Evolutionary conservation across 2,888 invertebrate genomes (phyloP).

Genomic region (Cotesia congregata): DNA sequence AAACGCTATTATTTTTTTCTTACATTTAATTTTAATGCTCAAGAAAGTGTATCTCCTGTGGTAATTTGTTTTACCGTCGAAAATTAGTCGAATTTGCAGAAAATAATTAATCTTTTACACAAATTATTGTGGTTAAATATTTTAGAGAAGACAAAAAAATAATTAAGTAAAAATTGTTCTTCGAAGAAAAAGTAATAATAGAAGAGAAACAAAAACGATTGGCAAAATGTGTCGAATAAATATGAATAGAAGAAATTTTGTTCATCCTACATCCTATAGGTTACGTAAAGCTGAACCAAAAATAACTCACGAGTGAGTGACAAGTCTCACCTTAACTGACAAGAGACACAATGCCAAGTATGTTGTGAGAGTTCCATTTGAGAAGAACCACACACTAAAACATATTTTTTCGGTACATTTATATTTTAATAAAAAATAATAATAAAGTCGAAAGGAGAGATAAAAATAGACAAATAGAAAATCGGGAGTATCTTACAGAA

Average conservation of each 20-base stretch:
- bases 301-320: slow-evolving; percentile 62
- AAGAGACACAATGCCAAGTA: slow-evolving; percentile 43
- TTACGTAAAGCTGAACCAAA: slow-evolving; percentile 54
- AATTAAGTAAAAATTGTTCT: background rate
- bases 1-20: slow-evolving; percentile 6
- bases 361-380: slow-evolving; percentile 22
- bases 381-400: slow-evolving; percentile 8
- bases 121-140: background rate
- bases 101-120: background rate
- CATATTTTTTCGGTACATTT: slow-evolving; percentile 19
- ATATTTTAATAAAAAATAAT: slow-evolving; percentile 29
- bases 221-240: slow-evolving; percentile 1
- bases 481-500: background rate
- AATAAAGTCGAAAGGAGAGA: slow-evolving; percentile 39
- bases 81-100: background rate
- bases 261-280: slow-evolving; percentile 14
- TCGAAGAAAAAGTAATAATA: background rate
- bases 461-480: slow-evolving; percentile 7
- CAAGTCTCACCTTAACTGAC: slow-evolving; percentile 58
- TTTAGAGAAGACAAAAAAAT: background rate
- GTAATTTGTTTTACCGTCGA: too few species aligned
- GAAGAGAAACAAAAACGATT: background rate
- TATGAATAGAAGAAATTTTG: slow-evolving; percentile 33
- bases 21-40: background rate
- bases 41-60: background rate